Conservation (phyloP, 2,113 vertebrate genomes). For the Choloepus hoffmanni region DNA sequence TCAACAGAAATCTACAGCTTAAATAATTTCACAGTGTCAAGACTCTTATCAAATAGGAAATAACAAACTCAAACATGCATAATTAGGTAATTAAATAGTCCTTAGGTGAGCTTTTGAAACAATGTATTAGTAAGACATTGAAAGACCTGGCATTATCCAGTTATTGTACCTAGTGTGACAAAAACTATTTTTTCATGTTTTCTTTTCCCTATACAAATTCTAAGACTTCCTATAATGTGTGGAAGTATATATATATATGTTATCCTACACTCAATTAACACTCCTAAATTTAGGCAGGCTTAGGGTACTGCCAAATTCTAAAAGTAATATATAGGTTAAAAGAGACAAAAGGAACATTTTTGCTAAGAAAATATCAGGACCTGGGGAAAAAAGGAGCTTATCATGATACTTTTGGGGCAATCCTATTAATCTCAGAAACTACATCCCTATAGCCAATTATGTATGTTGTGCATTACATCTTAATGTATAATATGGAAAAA, state of each 20-base stretch:
- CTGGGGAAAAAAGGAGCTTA: not conserved
- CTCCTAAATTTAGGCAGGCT: conserved; percentile 43
- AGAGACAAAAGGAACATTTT: conserved; percentile 30
- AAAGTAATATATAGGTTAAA: conserved; percentile 45
- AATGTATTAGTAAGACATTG: not conserved
- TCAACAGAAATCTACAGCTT: not conserved
- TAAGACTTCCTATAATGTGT: conserved; percentile 30
- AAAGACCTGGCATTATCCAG: not conserved
- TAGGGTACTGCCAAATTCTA: conserved; percentile 53
- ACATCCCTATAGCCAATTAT: not conserved
- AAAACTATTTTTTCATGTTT: not conserved
- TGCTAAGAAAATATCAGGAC: conserved; percentile 20
- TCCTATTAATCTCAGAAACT: not conserved
- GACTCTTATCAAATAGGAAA: not conserved
- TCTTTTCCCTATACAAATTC: not conserved
- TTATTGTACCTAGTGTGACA: not conserved
- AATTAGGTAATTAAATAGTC: not conserved
- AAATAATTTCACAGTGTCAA: not conserved
- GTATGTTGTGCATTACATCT: not conserved
- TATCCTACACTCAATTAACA: not conserved
- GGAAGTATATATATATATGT: not conserved
- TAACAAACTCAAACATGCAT: not conserved
- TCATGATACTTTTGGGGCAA: not conserved
- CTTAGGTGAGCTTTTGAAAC: not conserved
- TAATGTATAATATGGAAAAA: conserved; percentile 16